Evolutionary conservation across 2,113 vertebrate species (phyloP).

Genomic region (Indicator indicator): DNA sequence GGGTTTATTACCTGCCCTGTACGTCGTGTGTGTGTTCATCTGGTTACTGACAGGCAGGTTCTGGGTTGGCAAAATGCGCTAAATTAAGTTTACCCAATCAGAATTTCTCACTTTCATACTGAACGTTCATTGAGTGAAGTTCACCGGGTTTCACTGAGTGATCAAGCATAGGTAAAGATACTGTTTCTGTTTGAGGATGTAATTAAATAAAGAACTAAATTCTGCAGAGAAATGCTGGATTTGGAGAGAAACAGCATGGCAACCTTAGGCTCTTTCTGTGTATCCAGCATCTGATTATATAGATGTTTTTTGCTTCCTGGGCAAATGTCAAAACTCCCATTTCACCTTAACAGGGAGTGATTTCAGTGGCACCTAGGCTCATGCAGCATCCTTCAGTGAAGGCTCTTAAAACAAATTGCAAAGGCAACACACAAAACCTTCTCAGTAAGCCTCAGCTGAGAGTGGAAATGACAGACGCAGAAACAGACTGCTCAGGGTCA

Average conservation of each 20-base stretch:
- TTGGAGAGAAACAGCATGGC: not conserved
- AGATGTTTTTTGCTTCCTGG: not conserved
- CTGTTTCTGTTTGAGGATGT: not conserved
- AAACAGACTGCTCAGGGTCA: not conserved
- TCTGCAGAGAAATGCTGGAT: not conserved
- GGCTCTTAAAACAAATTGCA: not conserved
- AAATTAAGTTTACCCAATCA: not conserved
- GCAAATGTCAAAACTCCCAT: not conserved
- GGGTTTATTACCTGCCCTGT: accelerated
- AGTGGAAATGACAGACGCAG: not conserved
- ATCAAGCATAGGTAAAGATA: not conserved
- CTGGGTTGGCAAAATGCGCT: not conserved
- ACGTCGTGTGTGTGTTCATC: not conserved
- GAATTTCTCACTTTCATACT: not conserved
- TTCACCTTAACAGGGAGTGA: not conserved
- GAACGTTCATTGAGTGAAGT: too few species aligned
- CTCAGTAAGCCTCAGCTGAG: not conserved
- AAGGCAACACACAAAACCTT: not conserved
- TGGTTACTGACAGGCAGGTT: not conserved
- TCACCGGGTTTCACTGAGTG: not conserved
- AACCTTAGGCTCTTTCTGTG: not conserved
- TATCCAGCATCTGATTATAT: not conserved
- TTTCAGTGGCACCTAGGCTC: not conserved
- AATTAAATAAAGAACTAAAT: not conserved
- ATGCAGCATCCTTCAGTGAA: not conserved